phyloP scores from a whole-genome alignment of 2,797 vertebrate species.

The Sebastes cheni region DNA sequence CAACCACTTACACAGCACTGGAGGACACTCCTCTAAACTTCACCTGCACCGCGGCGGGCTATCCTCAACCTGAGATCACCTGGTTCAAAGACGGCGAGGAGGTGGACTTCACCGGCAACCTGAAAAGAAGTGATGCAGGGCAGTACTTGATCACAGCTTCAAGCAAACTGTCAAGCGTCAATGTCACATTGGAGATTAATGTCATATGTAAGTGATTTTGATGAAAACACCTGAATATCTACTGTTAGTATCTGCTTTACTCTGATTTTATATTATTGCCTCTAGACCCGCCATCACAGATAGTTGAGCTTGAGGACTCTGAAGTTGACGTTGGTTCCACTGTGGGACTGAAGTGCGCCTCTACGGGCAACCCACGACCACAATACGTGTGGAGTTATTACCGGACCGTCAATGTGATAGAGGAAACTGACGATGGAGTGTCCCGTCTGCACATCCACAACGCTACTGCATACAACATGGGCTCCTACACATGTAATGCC shows the following conservation, averaged over 20 bases:
- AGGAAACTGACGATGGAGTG: constrained; percentile 55
- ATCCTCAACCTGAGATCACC: not conserved
- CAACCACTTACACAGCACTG: constrained; percentile 1
- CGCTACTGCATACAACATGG: constrained; percentile 57
- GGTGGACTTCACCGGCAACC: not conserved
- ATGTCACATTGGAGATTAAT: constrained; percentile 45
- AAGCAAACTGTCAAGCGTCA: not conserved
- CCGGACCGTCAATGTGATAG: constrained; percentile 46
- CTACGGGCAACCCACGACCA: constrained; percentile 56
- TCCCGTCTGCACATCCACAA: constrained; percentile 60
- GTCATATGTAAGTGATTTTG: constrained; percentile 67
- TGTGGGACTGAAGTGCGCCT: constrained; percentile 66
- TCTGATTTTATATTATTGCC: not conserved
- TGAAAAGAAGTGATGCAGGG: constrained; percentile 58
- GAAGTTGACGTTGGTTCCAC: constrained; percentile 48
- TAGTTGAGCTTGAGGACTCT: constrained; percentile 65
- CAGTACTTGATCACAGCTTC: constrained; percentile 58
- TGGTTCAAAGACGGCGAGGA: constrained; percentile 63
- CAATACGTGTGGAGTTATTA: constrained; percentile 66
- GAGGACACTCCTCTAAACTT: constrained; percentile 28
- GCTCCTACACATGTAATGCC: constrained; percentile 68
- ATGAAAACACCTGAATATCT: not conserved
- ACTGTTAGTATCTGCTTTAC: not conserved
- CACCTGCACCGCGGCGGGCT: constrained; percentile 50
- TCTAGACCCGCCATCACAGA: constrained; percentile 67